Evolutionary conservation across 2,113 vertebrate species (phyloP).

Genomic region (Indicator indicator): DNA sequence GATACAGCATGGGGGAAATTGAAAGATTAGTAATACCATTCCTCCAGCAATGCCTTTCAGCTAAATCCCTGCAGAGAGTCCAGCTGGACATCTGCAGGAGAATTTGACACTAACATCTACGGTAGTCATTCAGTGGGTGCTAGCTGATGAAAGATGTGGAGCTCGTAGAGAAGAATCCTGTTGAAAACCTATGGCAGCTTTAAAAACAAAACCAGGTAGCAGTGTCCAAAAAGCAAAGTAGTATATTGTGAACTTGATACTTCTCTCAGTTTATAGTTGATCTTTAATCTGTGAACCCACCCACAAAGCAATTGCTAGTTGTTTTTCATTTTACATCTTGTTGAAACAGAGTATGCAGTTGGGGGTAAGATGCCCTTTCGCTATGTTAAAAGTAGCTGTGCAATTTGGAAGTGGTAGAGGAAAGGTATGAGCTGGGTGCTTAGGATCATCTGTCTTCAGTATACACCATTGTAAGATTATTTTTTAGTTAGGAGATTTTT

Average conservation of each 20-base stretch:
- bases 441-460: background rate
- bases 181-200: conserved; percentile 56
- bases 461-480: background rate
- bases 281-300: background rate
- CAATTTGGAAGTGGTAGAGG: background rate
- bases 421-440: background rate
- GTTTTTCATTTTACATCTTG: background rate
- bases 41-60: background rate
- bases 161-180: conserved; percentile 15
- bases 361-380: background rate
- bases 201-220: conserved; percentile 48
- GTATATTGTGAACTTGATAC: conserved; percentile 16
- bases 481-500: background rate
- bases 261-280: background rate
- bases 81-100: background rate
- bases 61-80: background rate
- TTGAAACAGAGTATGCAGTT: conserved; percentile 16
- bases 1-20: background rate
- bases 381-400: background rate
- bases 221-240: conserved; percentile 27
- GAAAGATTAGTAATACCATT: background rate
- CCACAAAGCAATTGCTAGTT: background rate
- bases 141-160: conserved; percentile 8
- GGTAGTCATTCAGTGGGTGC: conserved; percentile 17
- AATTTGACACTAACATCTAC: conserved; percentile 16